Base-by-base conservation (phyloP, 2,113 vertebrate species). In the Microtus richardsoni region DNA sequence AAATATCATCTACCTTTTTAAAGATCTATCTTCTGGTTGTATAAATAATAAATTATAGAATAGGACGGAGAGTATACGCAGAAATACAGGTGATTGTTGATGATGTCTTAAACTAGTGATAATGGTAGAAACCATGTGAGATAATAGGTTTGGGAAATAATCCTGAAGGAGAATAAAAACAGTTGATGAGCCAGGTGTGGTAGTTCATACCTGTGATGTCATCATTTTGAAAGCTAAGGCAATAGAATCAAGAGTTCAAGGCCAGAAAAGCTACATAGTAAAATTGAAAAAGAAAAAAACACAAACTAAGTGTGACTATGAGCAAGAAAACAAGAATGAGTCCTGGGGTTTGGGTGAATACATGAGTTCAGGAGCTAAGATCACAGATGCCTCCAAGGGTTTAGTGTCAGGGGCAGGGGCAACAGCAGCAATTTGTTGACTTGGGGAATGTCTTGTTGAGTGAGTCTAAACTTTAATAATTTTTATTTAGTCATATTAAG, bases 1-100 rank as follows among this genome's bases (percentile, higher is more conserved):
- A 80, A 58, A 92, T 95, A 80, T 94, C 28, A 91, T 77, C 68
- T 86, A 62, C 8, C 60, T 91, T 94, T 88, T 74, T 66, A 89
- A 77, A 78, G 52, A 91, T 91, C 52, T 94, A 26, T 74, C 41
- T 95, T 3, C 78, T 89, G 26, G 21, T 58, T 83, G 0, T 88
- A 0, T 82, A 86, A 12, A 26, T 91, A 78, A 74, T 95, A 90
- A 87, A 90, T 44, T 91, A 22, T 30, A 91, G 73, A 39, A 58
- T 58, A 58, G 21, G 9, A 89, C 92, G 30, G 68, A 93, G 58
- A 83, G 21, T 62, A 7, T 71, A 93, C 92, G 30, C 58, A 91
- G 22, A 93, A 74, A 58, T 77, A 36, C 8, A 90, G 33, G 5
- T 24, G 5, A 82, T n/a, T 88, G 68, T 19, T 90, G 64, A 36